Evolutionary conservation across 2,113 vertebrate genomes (phyloP).

Genomic region (Rhinoptilus africanus): DNA sequence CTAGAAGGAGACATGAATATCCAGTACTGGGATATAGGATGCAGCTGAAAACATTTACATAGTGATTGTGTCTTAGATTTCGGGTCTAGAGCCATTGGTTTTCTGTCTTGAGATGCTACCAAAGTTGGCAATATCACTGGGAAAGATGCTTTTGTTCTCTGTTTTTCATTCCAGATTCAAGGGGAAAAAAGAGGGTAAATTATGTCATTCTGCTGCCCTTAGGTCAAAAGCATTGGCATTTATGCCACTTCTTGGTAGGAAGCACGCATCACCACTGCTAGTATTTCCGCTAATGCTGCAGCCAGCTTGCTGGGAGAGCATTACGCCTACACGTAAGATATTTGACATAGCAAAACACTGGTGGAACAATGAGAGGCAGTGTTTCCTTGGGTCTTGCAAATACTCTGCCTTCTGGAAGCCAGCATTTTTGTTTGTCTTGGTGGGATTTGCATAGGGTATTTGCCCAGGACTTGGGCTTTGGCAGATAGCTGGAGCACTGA

Average conservation of each 20-base stretch:
- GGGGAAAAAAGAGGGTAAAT: background rate
- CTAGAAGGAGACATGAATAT: background rate
- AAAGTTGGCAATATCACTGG: background rate
- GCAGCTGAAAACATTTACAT: background rate
- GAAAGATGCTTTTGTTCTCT: background rate
- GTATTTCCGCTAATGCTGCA: background rate
- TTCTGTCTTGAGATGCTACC: background rate
- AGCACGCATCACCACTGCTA: background rate
- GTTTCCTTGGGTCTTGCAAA: constrained; percentile 24
- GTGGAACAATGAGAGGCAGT: constrained; percentile 31
- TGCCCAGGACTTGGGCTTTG: background rate
- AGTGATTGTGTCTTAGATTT: background rate
- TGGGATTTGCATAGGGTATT: background rate
- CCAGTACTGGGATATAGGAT: background rate
- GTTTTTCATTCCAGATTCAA: background rate
- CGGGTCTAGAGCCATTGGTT: background rate
- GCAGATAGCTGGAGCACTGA: background rate
- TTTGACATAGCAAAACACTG: constrained; percentile 11
- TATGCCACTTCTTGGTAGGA: background rate
- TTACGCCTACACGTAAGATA: background rate
- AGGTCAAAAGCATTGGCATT: background rate
- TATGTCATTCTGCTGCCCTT: background rate
- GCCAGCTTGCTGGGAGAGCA: background rate
- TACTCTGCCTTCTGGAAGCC: constrained; percentile 11
- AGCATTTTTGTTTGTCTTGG: constrained; percentile 36